Evolutionary conservation across 1,140 invertebrate species (phyloP), one percentile per base, ranked within the genome.

Genomic region (Zaprionus vittiger): DNA sequence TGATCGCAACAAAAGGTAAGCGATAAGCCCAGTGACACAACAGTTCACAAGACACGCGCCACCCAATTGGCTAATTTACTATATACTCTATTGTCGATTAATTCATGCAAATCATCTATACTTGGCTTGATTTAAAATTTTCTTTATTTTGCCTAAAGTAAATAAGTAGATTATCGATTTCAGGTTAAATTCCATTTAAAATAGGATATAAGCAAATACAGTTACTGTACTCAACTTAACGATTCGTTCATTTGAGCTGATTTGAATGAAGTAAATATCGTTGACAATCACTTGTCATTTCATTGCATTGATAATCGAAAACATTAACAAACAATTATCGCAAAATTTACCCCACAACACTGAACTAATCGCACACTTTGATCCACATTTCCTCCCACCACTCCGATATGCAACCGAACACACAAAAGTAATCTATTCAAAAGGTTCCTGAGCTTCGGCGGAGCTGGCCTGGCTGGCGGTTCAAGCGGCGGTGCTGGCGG

Each of bases 1-100:
- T 85, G 96, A 96, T 91, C 94, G 96, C 84, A 96, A 97, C 93
- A 97, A 97, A 91, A 95, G 95, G 94, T 95, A 78, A 85, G 87
- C 60, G 7, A 12, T 0, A 28, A 15, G 0, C 56, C 24, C 9
- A 54, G 14, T 28, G 55, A 20, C 62, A 65, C 69, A 68, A 44
- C 24, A 75, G 49, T 20, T 17, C 11, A 64, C 79, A 63, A 28
- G 49, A 65, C 41, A 73, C 62, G 49, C 22, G 41, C 7, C 7
- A 34, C 47, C 11, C 31, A 59, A 34, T 59, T 38, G 56, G 56
- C 31, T 34, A 11, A 17, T 12, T 7, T 31, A 59, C 47, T 20
- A n/a, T 7, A 59, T 17, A 12, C 14, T 12, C 20, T 59, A 5
- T 24, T 62, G 17, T 62, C 60, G 60, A 62, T 44, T 24, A n/a